Conservation (phyloP, 2,888 invertebrate species). For the Metellina segmentata region DNA sequence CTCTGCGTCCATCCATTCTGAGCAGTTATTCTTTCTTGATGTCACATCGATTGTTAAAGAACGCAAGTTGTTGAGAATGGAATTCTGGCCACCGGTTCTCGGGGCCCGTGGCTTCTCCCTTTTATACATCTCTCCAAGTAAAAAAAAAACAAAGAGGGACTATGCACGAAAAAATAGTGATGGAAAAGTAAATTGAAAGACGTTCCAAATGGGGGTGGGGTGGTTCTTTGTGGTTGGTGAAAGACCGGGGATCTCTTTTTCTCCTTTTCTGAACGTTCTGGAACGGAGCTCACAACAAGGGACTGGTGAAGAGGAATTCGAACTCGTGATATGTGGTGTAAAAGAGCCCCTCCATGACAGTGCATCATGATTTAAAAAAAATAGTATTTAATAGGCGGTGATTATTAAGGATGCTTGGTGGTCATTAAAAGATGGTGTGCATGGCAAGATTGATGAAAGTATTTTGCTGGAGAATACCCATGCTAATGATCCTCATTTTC, state of each 20-base stretch:
- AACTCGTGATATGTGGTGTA: too few relatives aligned
- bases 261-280: too few relatives aligned
- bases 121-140: not conserved
- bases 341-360: too few relatives aligned
- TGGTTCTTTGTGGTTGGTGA: not conserved
- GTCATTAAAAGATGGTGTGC: too few relatives aligned
- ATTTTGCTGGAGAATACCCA: too few relatives aligned
- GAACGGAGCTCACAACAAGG: too few relatives aligned
- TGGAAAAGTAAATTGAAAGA: constrained; percentile 38
- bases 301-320: too few relatives aligned
- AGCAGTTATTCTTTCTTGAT: constrained; percentile 23
- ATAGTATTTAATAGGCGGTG: too few relatives aligned
- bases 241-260: not conserved
- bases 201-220: constrained; percentile 13
- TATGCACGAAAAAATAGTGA: constrained; percentile 1
- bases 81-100: constrained; percentile 13
- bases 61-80: constrained; percentile 17
- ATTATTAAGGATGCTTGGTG: too few relatives aligned
- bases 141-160: not conserved
- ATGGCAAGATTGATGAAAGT: too few relatives aligned
- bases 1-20: constrained; percentile 29
- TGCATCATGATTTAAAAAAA: too few relatives aligned
- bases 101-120: constrained; percentile 18
- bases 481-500: too few relatives aligned
- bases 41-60: constrained; percentile 52